Conservation (phyloP, 2,888 invertebrate species). For the Lasioglossum zephyrum region DNA sequence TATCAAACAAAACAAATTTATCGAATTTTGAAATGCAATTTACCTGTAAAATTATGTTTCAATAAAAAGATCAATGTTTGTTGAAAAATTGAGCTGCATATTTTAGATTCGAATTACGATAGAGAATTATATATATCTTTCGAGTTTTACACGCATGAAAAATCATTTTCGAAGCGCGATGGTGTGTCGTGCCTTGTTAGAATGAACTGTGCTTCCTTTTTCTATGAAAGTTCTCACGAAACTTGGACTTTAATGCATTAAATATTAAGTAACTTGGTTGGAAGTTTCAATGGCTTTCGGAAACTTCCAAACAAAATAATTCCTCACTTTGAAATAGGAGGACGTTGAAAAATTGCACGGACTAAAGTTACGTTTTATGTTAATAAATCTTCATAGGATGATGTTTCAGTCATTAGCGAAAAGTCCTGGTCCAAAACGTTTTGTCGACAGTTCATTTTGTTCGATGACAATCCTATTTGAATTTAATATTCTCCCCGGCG, state of each 20-base stretch:
- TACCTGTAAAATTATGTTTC: not conserved
- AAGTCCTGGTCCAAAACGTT: not conserved
- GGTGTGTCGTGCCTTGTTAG: not conserved
- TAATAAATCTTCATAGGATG: conserved; percentile 8
- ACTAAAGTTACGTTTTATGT: not conserved
- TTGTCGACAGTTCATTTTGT: conserved; percentile 17
- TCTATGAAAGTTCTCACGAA: not conserved
- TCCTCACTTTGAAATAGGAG: not conserved
- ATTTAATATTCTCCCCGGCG: not conserved
- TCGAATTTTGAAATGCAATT: no score
- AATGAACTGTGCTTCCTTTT: not conserved
- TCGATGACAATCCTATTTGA: conserved; percentile 18
- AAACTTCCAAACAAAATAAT: conserved; percentile 15
- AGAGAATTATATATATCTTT: not conserved
- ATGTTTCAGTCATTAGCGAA: not conserved
- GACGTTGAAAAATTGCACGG: not conserved
- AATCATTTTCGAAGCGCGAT: not conserved
- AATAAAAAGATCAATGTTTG: not conserved
- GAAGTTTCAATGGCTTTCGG: conserved; percentile 4
- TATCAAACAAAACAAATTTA: no score
- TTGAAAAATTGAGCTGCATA: not conserved
- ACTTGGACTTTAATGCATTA: conserved; percentile 1
- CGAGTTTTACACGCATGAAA: not conserved
- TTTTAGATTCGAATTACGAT: not conserved
- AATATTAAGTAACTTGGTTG: conserved; percentile 2